Percentiles rank a stretch among this genome's conserved stretches.
These are phyloP conservation scores for Boloria selene DNA, from an alignment of 2,888 invertebrate species.

Conservation along the genomic window DNA sequence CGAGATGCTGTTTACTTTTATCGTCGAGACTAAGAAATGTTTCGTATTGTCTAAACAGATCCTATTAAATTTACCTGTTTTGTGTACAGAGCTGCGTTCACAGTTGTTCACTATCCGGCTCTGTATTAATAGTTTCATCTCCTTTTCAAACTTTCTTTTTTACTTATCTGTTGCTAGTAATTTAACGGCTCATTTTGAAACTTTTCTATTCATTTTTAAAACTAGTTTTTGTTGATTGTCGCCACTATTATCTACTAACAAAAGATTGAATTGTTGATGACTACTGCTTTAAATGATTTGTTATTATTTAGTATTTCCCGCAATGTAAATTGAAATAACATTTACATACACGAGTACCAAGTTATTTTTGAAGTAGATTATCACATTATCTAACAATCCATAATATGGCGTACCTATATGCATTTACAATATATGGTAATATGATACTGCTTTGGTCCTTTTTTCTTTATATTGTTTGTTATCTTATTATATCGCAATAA, in stretches of 20 bases:
- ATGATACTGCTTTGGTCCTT: too few relatives aligned
- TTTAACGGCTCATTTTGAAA: slow-evolving; percentile 45
- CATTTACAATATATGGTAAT: too few relatives aligned
- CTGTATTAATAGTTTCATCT: slow-evolving; percentile 46
- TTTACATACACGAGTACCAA: slow-evolving; percentile 24
- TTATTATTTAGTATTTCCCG: slow-evolving; percentile 28
- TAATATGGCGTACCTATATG: too few relatives aligned
- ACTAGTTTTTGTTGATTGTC: slow-evolving; percentile 40
- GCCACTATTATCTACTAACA: slow-evolving; percentile 46
- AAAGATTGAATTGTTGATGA: slow-evolving; percentile 45
- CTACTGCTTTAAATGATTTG: slow-evolving; percentile 34
- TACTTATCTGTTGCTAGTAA: slow-evolving; percentile 46
- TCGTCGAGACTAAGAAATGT: slow-evolving; percentile 34
- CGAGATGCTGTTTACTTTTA: slow-evolving; percentile 59
- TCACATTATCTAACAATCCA: too few relatives aligned
- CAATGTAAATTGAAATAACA: slow-evolving; percentile 20
- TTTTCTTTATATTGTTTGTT: too few relatives aligned
- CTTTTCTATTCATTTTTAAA: slow-evolving; percentile 39
- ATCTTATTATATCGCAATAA: too few relatives aligned
- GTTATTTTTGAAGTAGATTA: too few relatives aligned
- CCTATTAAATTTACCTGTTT: slow-evolving; percentile 53
- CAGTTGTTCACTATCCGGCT: slow-evolving; percentile 49
- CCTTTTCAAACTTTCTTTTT: slow-evolving; percentile 47
- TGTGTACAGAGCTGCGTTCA: slow-evolving; percentile 61
- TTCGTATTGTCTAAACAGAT: slow-evolving; percentile 43